Conservation (phyloP, 2,888 invertebrate genomes). For the Isotomurus palustris region DNA sequence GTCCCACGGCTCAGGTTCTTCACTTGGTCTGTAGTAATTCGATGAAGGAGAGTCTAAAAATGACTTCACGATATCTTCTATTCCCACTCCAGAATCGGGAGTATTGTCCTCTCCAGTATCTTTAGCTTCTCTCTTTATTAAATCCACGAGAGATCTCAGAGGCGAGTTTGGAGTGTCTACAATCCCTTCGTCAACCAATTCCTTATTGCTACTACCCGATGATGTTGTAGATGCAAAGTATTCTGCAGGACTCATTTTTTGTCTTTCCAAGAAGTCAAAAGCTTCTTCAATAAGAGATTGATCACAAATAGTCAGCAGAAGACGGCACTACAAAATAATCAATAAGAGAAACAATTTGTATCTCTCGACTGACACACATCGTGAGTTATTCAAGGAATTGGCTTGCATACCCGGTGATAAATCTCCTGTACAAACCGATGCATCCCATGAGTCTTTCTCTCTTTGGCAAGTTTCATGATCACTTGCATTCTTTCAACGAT, state of each 20-base stretch:
- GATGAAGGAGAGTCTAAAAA: slow-evolving; percentile 63
- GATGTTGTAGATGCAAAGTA: slow-evolving; percentile 21
- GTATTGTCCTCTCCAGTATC: slow-evolving; percentile 38
- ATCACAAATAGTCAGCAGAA: slow-evolving; percentile 78
- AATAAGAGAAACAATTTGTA: too few relatives aligned
- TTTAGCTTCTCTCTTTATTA: slow-evolving; percentile 28
- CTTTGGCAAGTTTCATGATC: slow-evolving; percentile 67
- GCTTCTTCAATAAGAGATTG: slow-evolving; percentile 80
- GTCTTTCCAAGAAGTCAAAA: slow-evolving; percentile 73
- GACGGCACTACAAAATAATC: slow-evolving; percentile 57
- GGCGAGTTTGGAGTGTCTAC: slow-evolving; percentile 44
- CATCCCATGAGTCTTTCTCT: slow-evolving; percentile 69
- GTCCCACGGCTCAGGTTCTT: slow-evolving; percentile 80
- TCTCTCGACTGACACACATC: background rate
- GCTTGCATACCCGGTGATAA: slow-evolving; percentile 59
- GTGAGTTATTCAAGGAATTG: background rate
- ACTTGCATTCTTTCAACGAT: slow-evolving; percentile 72
- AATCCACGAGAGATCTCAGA: slow-evolving; percentile 41
- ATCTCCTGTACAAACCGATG: slow-evolving; percentile 70
- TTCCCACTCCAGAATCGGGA: slow-evolving; percentile 42
- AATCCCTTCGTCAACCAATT: slow-evolving; percentile 41
- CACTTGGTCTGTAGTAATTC: slow-evolving; percentile 72
- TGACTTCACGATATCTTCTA: slow-evolving; percentile 45
- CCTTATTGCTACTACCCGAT: background rate
- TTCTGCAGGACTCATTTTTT: slow-evolving; percentile 55